Percentiles rank a stretch among this genome's conserved stretches.
phyloP scores from a whole-genome alignment of 2,797 vertebrate species.

The Poeciliopsis gracilis region DNA sequence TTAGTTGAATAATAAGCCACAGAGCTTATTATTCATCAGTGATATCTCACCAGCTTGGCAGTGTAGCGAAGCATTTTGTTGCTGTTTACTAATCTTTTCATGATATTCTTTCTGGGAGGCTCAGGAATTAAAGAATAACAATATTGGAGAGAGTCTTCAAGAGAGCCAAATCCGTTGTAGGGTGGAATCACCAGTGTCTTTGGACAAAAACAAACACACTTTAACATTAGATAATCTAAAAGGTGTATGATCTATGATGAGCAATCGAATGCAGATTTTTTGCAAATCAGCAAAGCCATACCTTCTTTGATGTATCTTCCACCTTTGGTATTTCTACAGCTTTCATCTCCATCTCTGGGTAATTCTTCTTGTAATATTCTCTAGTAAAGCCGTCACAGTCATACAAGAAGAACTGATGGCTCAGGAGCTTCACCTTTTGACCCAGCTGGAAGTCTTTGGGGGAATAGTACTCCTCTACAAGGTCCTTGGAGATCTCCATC shows the following conservation, averaged over 20 bases:
- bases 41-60: slow-evolving; percentile 83
- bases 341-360: slow-evolving; percentile 82
- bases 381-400: slow-evolving; percentile 90
- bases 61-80: slow-evolving; percentile 87
- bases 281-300: slow-evolving; percentile 48
- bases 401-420: slow-evolving; percentile 86
- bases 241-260: background rate
- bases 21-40: background rate
- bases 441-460: slow-evolving; percentile 91
- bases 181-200: slow-evolving; percentile 84
- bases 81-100: slow-evolving; percentile 88
- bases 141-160: slow-evolving; percentile 93
- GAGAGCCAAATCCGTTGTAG: slow-evolving; percentile 91
- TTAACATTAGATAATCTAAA: background rate
- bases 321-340: slow-evolving; percentile 71
- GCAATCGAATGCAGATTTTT: background rate
- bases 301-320: slow-evolving; percentile 68
- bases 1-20: background rate
- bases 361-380: slow-evolving; percentile 84
- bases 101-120: slow-evolving; percentile 84
- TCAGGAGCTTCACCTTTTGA: slow-evolving; percentile 82
- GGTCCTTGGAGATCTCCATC: slow-evolving; percentile 87
- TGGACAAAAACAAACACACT: background rate
- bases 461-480: slow-evolving; percentile 89
- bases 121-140: slow-evolving; percentile 88